Evolutionary conservation across 64 coral and sea anemone genomes (phyloP), one percentile per base, ranked within the genome.

Genomic region (Actinia tenebrosa): DNA sequence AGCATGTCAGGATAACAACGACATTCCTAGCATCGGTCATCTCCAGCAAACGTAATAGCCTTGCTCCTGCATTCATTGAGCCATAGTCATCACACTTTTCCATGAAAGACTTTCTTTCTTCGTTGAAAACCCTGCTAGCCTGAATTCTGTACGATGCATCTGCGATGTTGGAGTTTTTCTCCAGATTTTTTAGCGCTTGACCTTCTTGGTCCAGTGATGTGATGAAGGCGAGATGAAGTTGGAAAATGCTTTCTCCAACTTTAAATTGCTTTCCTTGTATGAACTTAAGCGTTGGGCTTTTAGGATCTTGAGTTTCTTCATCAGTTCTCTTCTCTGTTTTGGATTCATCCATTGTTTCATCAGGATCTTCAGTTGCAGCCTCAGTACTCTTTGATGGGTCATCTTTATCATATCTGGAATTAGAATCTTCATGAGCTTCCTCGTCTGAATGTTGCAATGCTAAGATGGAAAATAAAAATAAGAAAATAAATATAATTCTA

Each of bases 331-430:
- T 66, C 5, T 5, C 5, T 66, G 2, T 58, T 16, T 58, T 7
- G 2, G 56, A 0, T 58, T 58, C 56, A 14, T 58, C 56, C 56
- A 13, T 58, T 2, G 56, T 16, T 13, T 16, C 10, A 13, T 58
- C 10, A 16, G 56, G 56, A 58, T 58, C 56, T 2, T 58, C 7
- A 13, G 0, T 16, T 58, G 56, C 56, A 58, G 56, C 56, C 56
- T 58, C 56, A 1, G 56, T 58, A 16, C 56, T 16, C 15, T 58
- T 58, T 11, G 10, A 11, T 23, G 63, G 63, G 63, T 66, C 63
- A 66, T 66, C 63, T 66, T 66, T 66, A 66, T 66, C 63, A 10
- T 66, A 66, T 66, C 63, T 66, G 63, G 63, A 23, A 66, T 66
- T 3, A n/a, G n/a, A 66, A 23, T 66, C 63, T 0, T 66, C 63